Evolutionary conservation across 2,113 vertebrate species (phyloP).

Genomic region (Triplophysa siluroides): DNA sequence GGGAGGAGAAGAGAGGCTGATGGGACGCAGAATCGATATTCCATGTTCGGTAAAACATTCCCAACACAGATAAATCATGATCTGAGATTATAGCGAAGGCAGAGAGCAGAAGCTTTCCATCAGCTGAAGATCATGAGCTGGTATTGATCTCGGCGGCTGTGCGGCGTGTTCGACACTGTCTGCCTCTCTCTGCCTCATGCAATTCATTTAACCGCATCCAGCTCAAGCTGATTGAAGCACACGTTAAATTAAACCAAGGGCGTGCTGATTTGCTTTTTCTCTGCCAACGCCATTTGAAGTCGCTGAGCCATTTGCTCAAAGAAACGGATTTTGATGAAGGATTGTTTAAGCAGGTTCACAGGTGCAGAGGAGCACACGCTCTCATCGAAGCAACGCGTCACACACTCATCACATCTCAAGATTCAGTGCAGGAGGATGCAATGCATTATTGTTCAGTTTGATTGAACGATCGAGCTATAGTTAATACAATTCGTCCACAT

Average conservation of each 20-base stretch:
- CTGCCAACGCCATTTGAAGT: slow-evolving; percentile 12
- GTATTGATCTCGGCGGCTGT: slow-evolving; percentile 65
- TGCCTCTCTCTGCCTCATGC: slow-evolving; percentile 58
- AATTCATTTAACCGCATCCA: slow-evolving; percentile 53
- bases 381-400: not conserved
- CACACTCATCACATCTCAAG: slow-evolving; percentile 10
- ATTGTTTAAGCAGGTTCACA: slow-evolving; percentile 17
- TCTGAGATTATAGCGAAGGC: slow-evolving; percentile 64
- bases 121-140: slow-evolving; percentile 70
- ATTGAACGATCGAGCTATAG: not conserved
- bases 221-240: slow-evolving; percentile 44
- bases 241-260: slow-evolving; percentile 47
- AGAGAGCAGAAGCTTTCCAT: slow-evolving; percentile 66
- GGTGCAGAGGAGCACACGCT: not conserved
- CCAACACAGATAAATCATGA: slow-evolving; percentile 65
- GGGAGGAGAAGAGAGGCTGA: slow-evolving; percentile 32
- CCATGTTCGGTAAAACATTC: slow-evolving; percentile 61
- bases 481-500: too few relatives aligned
- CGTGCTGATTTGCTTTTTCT: slow-evolving; percentile 5
- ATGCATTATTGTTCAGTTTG: not conserved
- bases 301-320: not conserved
- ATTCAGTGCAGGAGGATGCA: not conserved
- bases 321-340: slow-evolving; percentile 6
- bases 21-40: slow-evolving; percentile 50
- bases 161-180: slow-evolving; percentile 64